Evolutionary conservation across 2,113 vertebrate genomes (phyloP).

Genomic region (Caracal caracal): DNA sequence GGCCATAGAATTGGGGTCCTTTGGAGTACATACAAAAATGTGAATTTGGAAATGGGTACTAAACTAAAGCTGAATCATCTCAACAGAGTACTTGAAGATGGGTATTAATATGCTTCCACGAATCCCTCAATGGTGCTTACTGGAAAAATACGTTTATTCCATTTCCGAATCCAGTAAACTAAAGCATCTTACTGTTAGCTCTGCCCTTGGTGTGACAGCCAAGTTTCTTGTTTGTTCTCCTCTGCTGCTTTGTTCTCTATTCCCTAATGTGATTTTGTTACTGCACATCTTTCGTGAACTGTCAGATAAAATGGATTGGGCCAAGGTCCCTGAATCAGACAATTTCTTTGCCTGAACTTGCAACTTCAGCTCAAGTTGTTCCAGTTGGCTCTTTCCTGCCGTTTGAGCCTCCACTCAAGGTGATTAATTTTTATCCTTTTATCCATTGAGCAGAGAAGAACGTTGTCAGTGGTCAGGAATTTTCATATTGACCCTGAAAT

Average conservation of each 20-base stretch:
- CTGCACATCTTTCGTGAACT: conserved; percentile 63
- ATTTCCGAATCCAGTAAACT: conserved; percentile 26
- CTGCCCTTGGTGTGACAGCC: background rate
- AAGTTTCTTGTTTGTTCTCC: conserved; percentile 40
- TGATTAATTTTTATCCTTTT: conserved; percentile 49
- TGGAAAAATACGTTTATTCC: conserved; percentile 40
- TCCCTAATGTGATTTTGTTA: conserved; percentile 69
- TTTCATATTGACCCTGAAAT: conserved; percentile 15
- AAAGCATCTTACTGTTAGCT: conserved; percentile 34
- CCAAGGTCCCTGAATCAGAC: conserved; percentile 51
- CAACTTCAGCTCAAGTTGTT: conserved; percentile 56
- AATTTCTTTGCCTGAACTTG: conserved; percentile 42
- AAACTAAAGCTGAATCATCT: conserved; percentile 29
- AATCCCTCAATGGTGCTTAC: background rate
- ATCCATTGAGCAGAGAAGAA: background rate
- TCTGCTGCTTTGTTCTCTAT: conserved; percentile 33
- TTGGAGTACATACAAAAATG: background rate
- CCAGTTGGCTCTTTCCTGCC: background rate
- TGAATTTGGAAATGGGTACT: conserved; percentile 4
- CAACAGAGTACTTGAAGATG: background rate
- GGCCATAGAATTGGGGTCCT: background rate
- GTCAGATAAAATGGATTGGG: conserved; percentile 51
- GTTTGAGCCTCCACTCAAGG: conserved; percentile 5
- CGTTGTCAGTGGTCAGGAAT: background rate
- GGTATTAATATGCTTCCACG: background rate